Percentiles rank a stretch among this genome's conserved stretches.
These are phyloP conservation scores for Pseudobourletiella spinata DNA, from an alignment of 1,140 invertebrate genomes.

Conservation along the genomic window DNA sequence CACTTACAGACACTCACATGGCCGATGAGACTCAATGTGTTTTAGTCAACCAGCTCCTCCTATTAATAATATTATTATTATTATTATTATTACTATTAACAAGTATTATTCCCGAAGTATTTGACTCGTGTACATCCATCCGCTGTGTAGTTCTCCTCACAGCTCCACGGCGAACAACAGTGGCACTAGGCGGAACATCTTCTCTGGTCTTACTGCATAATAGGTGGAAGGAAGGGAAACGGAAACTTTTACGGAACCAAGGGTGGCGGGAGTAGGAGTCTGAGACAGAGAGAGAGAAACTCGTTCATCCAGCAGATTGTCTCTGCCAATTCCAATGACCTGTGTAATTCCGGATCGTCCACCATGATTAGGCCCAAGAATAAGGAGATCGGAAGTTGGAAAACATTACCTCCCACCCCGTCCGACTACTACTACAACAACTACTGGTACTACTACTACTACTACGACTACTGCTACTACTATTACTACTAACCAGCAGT, in stretches of 20 bases:
- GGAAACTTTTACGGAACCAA: slow-evolving; percentile 21
- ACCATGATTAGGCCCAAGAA: neutral
- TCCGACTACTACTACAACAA: neutral
- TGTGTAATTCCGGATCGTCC: slow-evolving; percentile 19
- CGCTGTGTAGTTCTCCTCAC: too few relatives aligned
- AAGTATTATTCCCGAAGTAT: too few relatives aligned
- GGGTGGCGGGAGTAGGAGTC: neutral
- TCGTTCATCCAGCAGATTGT: slow-evolving; percentile 26
- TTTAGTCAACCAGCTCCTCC: too few relatives aligned
- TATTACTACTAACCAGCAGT: neutral
- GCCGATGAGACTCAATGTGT: neutral
- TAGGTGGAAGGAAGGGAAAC: neutral
- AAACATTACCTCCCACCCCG: neutral
- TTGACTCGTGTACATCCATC: too few relatives aligned
- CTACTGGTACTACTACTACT: neutral
- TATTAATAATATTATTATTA: too few relatives aligned
- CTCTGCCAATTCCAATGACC: slow-evolving; percentile 26
- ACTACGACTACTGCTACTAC: too few relatives aligned
- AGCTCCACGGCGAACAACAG: too few relatives aligned
- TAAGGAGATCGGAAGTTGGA: neutral
- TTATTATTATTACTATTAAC: too few relatives aligned
- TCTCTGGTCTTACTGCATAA: too few relatives aligned
- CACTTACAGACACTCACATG: neutral
- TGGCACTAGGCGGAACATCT: too few relatives aligned
- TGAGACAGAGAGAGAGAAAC: neutral